phyloP scores from a whole-genome alignment of 1,140 invertebrate species.

The Papilio helenus region DNA sequence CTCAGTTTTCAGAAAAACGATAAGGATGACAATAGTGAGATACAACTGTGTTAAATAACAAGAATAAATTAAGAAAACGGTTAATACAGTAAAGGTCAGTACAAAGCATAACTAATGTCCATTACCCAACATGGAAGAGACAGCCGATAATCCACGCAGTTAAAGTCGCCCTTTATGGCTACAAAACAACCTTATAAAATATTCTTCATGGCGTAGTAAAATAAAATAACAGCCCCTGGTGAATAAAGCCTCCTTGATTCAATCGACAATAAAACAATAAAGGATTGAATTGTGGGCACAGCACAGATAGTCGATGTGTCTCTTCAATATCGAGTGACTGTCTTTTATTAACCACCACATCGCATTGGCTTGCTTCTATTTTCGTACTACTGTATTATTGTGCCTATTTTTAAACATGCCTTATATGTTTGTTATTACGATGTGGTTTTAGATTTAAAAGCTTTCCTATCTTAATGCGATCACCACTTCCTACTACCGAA shows the following conservation, averaged over 20 bases:
- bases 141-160: neutral
- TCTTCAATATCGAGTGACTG: slow-evolving; percentile 47
- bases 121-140: neutral
- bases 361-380: slow-evolving; percentile 34
- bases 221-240: slow-evolving; percentile 33
- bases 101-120: neutral
- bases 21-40: neutral
- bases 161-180: neutral
- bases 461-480: slow-evolving; percentile 28
- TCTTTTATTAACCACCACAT: slow-evolving; percentile 37
- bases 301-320: slow-evolving; percentile 43
- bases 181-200: slow-evolving; percentile 37
- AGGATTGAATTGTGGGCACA: slow-evolving; percentile 39
- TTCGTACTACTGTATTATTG: slow-evolving; percentile 24
- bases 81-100: too few relatives aligned
- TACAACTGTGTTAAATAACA: neutral
- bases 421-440: slow-evolving; percentile 13
- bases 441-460: slow-evolving; percentile 18
- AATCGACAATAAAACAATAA: slow-evolving; percentile 43
- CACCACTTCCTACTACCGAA: slow-evolving; percentile 14
- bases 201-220: slow-evolving; percentile 37
- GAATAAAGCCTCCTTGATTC: slow-evolving; percentile 36
- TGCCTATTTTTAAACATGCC: slow-evolving; percentile 34
- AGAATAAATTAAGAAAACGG: neutral
- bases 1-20: neutral